phyloP scores from a whole-genome alignment of 2,113 vertebrate genomes.

The Chaetodon auriga region DNA sequence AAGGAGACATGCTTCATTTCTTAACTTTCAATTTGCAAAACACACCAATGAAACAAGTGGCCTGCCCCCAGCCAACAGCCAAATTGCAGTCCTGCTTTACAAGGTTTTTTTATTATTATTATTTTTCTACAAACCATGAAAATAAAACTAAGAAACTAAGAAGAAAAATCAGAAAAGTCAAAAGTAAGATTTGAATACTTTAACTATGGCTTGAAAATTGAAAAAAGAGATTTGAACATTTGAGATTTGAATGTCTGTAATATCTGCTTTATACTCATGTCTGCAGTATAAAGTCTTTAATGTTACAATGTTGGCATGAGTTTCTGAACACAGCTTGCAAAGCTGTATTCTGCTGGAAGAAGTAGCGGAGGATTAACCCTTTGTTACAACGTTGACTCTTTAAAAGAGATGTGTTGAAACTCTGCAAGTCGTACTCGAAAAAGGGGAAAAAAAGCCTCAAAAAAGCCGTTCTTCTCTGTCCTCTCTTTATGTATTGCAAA shows the following conservation, averaged over 20 bases:
- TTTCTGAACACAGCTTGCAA: background rate
- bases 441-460: too few relatives aligned
- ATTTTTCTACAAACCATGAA: background rate
- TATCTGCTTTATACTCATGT: background rate
- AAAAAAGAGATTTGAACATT: background rate
- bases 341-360: background rate
- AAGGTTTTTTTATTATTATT: too few relatives aligned
- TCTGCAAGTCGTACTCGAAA: too few relatives aligned
- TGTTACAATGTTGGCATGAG: background rate
- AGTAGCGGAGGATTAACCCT: conserved; percentile 6
- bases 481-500: too few relatives aligned
- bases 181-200: background rate
- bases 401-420: too few relatives aligned
- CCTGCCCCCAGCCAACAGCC: background rate
- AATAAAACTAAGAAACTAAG: background rate
- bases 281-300: background rate
- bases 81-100: background rate
- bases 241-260: background rate
- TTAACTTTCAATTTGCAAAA: conserved; percentile 11
- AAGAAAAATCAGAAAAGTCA: background rate
- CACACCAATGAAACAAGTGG: conserved; percentile 7
- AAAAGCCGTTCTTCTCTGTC: too few relatives aligned
- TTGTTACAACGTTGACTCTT: background rate
- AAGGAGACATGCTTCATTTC: conserved; percentile 13
- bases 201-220: background rate